These are phyloP conservation scores for Xestia sexstrigata DNA, from an alignment of 2,888 invertebrate genomes.

Conservation along the genomic window DNA sequence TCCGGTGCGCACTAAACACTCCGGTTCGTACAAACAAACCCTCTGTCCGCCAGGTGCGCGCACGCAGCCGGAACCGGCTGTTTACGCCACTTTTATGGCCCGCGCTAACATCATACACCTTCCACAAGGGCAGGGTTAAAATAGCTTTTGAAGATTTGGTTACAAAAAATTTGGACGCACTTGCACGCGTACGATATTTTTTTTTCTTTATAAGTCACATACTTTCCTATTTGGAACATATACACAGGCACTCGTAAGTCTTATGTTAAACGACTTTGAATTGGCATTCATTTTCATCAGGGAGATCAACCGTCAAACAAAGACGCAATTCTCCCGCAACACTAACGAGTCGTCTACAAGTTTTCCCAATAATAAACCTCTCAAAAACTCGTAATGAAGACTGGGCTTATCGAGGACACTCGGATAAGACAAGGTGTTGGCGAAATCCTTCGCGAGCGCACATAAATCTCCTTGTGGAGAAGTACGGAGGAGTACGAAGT, in stretches of 20 bases:
- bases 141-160: constrained; percentile 55
- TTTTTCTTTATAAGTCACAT: neutral
- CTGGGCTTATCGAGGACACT: constrained; percentile 61
- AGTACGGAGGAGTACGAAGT: constrained; percentile 74
- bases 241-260: neutral
- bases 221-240: neutral
- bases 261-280: neutral
- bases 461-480: constrained; percentile 77
- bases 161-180: constrained; percentile 34
- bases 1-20: constrained; percentile 42
- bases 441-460: constrained; percentile 70
- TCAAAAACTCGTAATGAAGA: constrained; percentile 61
- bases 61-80: constrained; percentile 86
- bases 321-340: constrained; percentile 6
- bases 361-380: constrained; percentile 52
- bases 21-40: constrained; percentile 60
- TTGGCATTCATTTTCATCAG: neutral
- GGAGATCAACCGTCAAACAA: neutral
- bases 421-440: constrained; percentile 79
- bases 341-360: constrained; percentile 39
- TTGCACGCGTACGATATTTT: neutral
- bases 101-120: constrained; percentile 73
- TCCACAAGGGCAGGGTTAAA: constrained; percentile 67
- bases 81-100: constrained; percentile 81
- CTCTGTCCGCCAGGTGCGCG: constrained; percentile 80